Evolutionary conservation across 2,113 vertebrate species (phyloP), one percentile per base, ranked within the genome.

Genomic region (Microtus montanus): DNA sequence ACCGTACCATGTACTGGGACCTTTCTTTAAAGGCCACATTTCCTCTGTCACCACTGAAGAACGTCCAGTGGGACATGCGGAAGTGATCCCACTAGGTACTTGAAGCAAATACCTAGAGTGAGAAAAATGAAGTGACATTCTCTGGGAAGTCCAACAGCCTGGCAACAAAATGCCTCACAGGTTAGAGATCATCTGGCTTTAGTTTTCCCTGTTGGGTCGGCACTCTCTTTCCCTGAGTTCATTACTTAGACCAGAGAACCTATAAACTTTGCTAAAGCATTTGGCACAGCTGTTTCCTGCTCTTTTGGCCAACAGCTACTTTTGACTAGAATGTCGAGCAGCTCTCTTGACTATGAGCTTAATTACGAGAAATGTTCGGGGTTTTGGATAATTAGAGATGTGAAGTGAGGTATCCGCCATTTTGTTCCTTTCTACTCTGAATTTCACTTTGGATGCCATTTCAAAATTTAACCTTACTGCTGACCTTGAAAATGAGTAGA

Each of bases 401-500:
- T 86, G 33, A 89, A 63, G 73, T 22, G 83, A 92, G 5, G 28
- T 33, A 17, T 66, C 54, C 38, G 44, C 83, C 38, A 58, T 96
- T 47, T 82, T 87, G 14, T 93, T 96, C 49, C 49, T 28, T 17
- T 26, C 14, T 52, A 30, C 95, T 89, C 73, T 4, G 13, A 68
- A 58, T 88, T 44, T n/a, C 58, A 20, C 93, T 92, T 44, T 47
- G 78, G 68, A n/a, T 20, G 2, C 63, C 82, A 14, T 61, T 95
- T 96, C 94, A 96, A 98, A 97, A 80, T 47, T n/a, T 33, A 79
- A 64, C n/a, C 92, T 97, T 89, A 66, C 54, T 63, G 10, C 20
- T 94, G 86, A 95, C 97, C 95, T 89, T 96, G 87, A 49, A 95
- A 95, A 30, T 84, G 58, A 95, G 82, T 91, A 92, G 90, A 93